Conservation (phyloP, 2,113 vertebrate species). For the Isurus oxyrinchus region DNA sequence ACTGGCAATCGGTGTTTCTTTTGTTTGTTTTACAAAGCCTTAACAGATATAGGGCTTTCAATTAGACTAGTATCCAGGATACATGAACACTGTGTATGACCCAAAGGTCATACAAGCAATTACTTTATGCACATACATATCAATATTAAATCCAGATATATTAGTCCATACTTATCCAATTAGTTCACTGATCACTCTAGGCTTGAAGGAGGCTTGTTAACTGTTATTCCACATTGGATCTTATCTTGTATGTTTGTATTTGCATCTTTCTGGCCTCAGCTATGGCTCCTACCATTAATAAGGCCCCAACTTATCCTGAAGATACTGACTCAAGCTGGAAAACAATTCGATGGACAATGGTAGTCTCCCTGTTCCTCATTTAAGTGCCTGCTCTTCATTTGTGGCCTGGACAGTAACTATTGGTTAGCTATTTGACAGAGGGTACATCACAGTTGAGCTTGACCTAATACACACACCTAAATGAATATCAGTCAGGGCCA, state of each 20-base stretch:
- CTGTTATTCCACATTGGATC: background rate
- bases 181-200: background rate
- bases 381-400: background rate
- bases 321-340: background rate
- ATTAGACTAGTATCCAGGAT: background rate
- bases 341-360: background rate
- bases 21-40: background rate
- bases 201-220: background rate
- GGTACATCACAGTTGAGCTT: background rate
- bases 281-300: background rate
- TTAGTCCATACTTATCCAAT: background rate
- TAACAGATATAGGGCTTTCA: background rate
- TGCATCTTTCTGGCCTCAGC: background rate
- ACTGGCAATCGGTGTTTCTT: background rate
- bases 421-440: background rate
- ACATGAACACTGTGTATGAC: background rate
- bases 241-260: background rate
- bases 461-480: background rate
- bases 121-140: background rate
- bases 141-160: background rate
- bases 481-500: no score
- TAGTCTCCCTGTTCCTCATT: background rate
- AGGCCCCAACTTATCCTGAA: background rate
- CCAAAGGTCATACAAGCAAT: background rate
- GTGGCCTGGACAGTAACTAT: background rate